Base-by-base conservation (phyloP, 2,113 vertebrate genomes). In the Bubalus kerabau region DNA sequence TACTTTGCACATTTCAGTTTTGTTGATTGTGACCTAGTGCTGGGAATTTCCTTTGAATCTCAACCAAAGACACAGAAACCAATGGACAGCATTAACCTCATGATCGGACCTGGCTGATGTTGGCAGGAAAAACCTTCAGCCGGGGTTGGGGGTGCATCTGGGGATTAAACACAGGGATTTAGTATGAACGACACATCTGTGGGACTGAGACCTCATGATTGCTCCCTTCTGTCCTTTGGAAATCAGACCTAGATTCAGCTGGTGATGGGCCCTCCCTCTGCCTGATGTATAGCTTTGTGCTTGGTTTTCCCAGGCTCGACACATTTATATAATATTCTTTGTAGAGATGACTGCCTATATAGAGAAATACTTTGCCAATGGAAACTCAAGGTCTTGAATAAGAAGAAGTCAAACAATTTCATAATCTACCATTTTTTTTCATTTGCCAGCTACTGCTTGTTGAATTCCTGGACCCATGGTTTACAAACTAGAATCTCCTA, bases 11-110 rank as follows among this genome's bases (percentile, higher is more conserved):
- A 2, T 50, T 56, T 32, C 6, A 32, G n/a, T 40, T 40, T 59
- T 50, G 28, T 54, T 46, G 32, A 40, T 17, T 14, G 13, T 56
- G 40, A 78, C 17, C 60, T 28, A 28, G 30, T 30, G 8, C 52
- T 6, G 5, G 48, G n/a, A 52, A 6, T 24, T n/a, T 6, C 59
- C 32, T 40, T 64, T 0, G 11, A 12, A 10, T 32, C 32, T n/a
- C 5, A 7, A 19, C 1, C 8, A n/a, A 64, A 30, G 50, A 28
- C 71, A 17, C 3, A 48, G 57, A 54, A 7, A 0, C 0, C 30
- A 2, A 9, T 0, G 13, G 9, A 17, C 46, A 3, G 0, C 7
- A 0, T 1, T 19, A 12, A 24, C 43, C 5, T 83, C 48, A 16
- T 17, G 80, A 56, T 6, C 32, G 80, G 32, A 30, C 17, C 21